These are phyloP conservation scores for Ctena decussata DNA, from an alignment of 2,888 invertebrate genomes.

Conservation along the genomic window DNA sequence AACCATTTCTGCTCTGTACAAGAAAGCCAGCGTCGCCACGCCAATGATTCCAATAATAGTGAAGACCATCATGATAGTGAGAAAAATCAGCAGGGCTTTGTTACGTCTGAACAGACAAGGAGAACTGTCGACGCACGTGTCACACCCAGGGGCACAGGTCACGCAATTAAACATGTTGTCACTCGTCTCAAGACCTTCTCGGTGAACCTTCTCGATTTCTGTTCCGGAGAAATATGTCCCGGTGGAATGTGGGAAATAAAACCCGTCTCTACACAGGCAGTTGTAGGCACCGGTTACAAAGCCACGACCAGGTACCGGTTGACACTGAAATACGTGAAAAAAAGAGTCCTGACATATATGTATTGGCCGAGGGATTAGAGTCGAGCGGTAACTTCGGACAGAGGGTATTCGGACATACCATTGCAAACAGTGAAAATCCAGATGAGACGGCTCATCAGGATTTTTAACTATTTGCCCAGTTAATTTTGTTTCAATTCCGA, in stretches of 20 bases:
- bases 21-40: conserved; percentile 56
- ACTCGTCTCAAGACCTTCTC: conserved; percentile 38
- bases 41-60: conserved; percentile 59
- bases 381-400: too few relatives aligned
- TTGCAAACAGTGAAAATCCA: too few relatives aligned
- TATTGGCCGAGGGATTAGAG: too few relatives aligned
- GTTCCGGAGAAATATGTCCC: conserved; percentile 74
- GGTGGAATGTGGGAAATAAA: conserved; percentile 81
- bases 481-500: too few relatives aligned
- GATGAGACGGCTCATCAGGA: too few relatives aligned
- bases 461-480: too few relatives aligned
- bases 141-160: conserved; percentile 82
- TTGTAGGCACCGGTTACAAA: conserved; percentile 82
- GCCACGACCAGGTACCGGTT: conserved; percentile 74
- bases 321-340: conserved; percentile 72
- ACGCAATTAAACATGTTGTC: conserved; percentile 72
- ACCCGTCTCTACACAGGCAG: conserved; percentile 81
- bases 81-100: conserved; percentile 58
- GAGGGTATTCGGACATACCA: too few relatives aligned
- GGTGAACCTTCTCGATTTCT: conserved; percentile 70
- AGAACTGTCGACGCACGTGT: conserved; percentile 79
- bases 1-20: conserved; percentile 64
- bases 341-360: too few relatives aligned
- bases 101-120: conserved; percentile 80
- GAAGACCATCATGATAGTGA: conserved; percentile 67